A percentile compares a stretch with the other conserved stretches of the same genome.
Evolutionary conservation across 2,797 vertebrate genomes (phyloP).

Genomic region (Poecilia picta): DNA sequence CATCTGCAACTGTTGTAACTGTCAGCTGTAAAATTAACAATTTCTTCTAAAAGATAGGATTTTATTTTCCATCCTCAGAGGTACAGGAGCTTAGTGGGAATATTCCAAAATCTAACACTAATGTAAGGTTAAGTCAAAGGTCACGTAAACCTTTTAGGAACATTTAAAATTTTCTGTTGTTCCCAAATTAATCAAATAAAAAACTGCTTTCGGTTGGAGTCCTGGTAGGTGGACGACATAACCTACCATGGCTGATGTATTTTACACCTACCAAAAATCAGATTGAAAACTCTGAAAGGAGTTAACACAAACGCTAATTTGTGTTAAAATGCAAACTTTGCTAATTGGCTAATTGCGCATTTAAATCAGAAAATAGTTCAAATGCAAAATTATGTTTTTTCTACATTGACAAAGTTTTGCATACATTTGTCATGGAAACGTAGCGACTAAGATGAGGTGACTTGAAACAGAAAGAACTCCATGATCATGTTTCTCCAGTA

Average conservation of each 20-base stretch:
- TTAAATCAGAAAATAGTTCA: too few species aligned
- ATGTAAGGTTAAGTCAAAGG: background rate
- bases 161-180: background rate
- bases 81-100: constrained; percentile 12
- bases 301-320: too few species aligned
- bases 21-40: constrained; percentile 18
- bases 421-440: too few species aligned
- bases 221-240: background rate
- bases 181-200: background rate
- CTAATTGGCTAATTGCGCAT: too few species aligned
- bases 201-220: background rate
- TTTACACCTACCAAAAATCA: background rate
- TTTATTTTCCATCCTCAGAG: constrained; percentile 30
- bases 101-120: constrained; percentile 12
- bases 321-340: too few species aligned
- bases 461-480: too few species aligned
- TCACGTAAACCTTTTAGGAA: background rate
- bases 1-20: constrained; percentile 43
- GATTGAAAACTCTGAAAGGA: background rate
- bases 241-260: background rate
- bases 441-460: too few species aligned
- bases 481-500: too few species aligned
- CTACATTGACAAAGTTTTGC: too few species aligned
- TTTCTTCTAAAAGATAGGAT: constrained; percentile 15
- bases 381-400: too few species aligned